These are phyloP conservation scores for Temnothorax curvispinosus DNA, from an alignment of 1,140 invertebrate species.

Conservation along the genomic window DNA sequence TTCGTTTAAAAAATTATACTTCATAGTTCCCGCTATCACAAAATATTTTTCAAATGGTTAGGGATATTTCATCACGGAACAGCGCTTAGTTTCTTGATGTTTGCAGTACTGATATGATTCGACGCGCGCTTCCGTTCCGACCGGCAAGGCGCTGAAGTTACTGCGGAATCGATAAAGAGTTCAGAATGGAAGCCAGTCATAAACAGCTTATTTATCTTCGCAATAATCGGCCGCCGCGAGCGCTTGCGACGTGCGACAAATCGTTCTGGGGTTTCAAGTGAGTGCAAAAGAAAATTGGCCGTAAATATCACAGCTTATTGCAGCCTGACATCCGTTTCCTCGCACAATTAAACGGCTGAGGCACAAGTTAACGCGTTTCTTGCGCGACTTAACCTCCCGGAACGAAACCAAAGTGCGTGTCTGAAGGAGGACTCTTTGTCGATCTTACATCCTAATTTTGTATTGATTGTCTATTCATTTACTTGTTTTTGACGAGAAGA, in stretches of 20 bases:
- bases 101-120: neutral
- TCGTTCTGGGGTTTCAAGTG: slow-evolving; percentile 73
- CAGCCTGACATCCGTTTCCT: slow-evolving; percentile 8
- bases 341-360: slow-evolving; percentile 6
- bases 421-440: neutral
- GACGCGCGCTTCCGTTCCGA: slow-evolving; percentile 54
- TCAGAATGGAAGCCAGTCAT: slow-evolving; percentile 78
- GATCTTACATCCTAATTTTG: neutral
- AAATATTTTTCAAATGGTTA: neutral
- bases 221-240: slow-evolving; percentile 74
- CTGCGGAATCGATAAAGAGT: slow-evolving; percentile 74
- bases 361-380: slow-evolving; percentile 41
- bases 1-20: neutral
- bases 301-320: slow-evolving; percentile 3
- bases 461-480: neutral
- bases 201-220: slow-evolving; percentile 81
- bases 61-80: neutral
- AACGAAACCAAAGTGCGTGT: slow-evolving; percentile 24
- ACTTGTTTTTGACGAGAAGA: neutral
- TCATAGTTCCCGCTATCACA: neutral
- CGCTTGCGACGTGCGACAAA: slow-evolving; percentile 76
- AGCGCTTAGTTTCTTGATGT: neutral
- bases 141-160: slow-evolving; percentile 67
- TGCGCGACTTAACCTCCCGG: slow-evolving; percentile 37
- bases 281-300: slow-evolving; percentile 63